A percentile compares a stretch with the other conserved stretches of the same genome.
phyloP scores from a whole-genome alignment of 1,140 invertebrate species.

The Drosophila sproati region DNA sequence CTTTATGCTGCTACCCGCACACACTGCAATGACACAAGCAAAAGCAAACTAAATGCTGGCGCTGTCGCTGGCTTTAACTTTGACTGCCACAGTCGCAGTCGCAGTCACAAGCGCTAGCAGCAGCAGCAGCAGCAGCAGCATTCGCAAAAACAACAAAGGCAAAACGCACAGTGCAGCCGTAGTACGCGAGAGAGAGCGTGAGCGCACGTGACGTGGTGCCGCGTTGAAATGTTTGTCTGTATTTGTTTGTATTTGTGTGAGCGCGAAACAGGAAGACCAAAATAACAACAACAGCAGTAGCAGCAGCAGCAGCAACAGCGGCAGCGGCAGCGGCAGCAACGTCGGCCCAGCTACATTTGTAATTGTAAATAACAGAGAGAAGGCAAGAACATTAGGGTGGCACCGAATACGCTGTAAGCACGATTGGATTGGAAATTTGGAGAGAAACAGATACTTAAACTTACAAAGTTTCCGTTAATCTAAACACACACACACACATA shows the following conservation, averaged over 20 bases:
- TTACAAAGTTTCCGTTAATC: no score
- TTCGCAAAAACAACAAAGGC: constrained; percentile 56
- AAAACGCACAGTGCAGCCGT: constrained; percentile 54
- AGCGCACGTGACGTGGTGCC: constrained; percentile 70
- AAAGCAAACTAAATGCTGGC: constrained; percentile 76
- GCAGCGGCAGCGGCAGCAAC: constrained; percentile 34
- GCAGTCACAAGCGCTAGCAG: constrained; percentile 39
- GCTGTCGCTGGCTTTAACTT: constrained; percentile 70
- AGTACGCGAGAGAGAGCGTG: constrained; percentile 45
- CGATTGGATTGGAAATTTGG: constrained; percentile 25
- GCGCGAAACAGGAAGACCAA: constrained; percentile 48
- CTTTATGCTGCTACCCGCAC: constrained; percentile 63
- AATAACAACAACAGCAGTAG: constrained; percentile 38
- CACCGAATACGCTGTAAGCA: constrained; percentile 19
- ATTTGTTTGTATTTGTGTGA: constrained; percentile 42
- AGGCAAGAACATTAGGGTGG: constrained; percentile 53
- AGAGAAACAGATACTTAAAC: neutral
- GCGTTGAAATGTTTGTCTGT: constrained; percentile 15
- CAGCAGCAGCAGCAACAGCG: constrained; percentile 45
- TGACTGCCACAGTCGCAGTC: constrained; percentile 45
- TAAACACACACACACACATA: no score
- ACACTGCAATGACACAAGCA: constrained; percentile 78
- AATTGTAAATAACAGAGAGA: constrained; percentile 52
- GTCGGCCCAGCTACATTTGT: constrained; percentile 40
- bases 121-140: constrained; percentile 45